Evolutionary conservation across 1,140 invertebrate genomes (phyloP).

Genomic region (Drosophila virilis): DNA sequence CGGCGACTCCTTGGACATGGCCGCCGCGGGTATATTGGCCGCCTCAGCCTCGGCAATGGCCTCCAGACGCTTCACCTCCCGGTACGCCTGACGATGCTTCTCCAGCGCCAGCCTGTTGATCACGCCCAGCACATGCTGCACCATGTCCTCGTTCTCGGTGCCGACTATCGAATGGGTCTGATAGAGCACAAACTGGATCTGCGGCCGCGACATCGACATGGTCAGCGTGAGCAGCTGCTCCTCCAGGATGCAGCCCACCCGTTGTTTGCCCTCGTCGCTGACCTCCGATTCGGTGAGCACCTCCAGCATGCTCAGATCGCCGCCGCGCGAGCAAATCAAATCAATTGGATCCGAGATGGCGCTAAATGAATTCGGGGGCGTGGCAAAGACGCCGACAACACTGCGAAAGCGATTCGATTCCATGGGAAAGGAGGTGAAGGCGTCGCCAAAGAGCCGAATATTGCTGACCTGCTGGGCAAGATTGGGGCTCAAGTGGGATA

Average conservation of each 20-base stretch:
- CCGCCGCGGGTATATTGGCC: constrained; percentile 76
- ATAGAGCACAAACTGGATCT: constrained; percentile 89
- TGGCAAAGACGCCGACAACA: constrained; percentile 89
- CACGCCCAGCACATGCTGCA: constrained; percentile 86
- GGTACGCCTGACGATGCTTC: constrained; percentile 85
- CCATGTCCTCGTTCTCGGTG: constrained; percentile 88
- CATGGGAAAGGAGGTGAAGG: constrained; percentile 86
- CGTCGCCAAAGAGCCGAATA: constrained; percentile 86
- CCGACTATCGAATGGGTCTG: constrained; percentile 89
- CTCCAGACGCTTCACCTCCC: constrained; percentile 74
- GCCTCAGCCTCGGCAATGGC: constrained; percentile 75
- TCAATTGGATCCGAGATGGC: constrained; percentile 90
- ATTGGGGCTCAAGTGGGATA: not conserved
- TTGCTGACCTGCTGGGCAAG: constrained; percentile 77
- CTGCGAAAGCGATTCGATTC: constrained; percentile 87
- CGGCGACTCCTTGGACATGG: constrained; percentile 68
- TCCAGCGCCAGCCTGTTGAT: constrained; percentile 87
- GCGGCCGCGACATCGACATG: constrained; percentile 88
- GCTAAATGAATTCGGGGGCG: constrained; percentile 91
- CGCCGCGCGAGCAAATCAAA: constrained; percentile 88
- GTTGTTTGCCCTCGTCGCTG: constrained; percentile 85
- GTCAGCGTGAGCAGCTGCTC: constrained; percentile 88
- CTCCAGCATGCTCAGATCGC: constrained; percentile 88
- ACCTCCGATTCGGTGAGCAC: constrained; percentile 88
- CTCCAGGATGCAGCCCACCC: constrained; percentile 87